Percentiles rank a stretch among this genome's conserved stretches.
These are phyloP conservation scores for Calephelis nemesis DNA, from an alignment of 1,140 invertebrate genomes.

Conservation along the genomic window DNA sequence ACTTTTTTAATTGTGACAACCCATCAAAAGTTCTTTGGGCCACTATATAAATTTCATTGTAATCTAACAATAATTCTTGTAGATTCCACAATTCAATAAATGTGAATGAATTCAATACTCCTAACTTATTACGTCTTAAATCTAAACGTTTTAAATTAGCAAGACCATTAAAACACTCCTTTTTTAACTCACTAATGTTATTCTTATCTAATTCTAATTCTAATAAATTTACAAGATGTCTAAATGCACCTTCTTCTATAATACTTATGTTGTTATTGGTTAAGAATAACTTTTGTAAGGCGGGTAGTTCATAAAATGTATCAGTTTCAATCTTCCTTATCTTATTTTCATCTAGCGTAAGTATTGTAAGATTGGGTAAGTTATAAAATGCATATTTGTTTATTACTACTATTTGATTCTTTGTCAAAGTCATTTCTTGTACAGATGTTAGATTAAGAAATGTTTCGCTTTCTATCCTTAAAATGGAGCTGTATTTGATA, in stretches of 20 bases:
- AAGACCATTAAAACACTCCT: constrained; percentile 86
- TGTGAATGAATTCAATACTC: constrained; percentile 84
- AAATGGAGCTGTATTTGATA: constrained; percentile 85
- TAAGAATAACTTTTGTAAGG: constrained; percentile 83
- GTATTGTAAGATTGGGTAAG: constrained; percentile 81
- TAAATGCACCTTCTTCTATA: constrained; percentile 86
- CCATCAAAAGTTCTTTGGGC: constrained; percentile 86
- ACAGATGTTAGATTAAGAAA: constrained; percentile 86
- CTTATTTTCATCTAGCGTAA: constrained; percentile 86
- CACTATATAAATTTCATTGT: constrained; percentile 83
- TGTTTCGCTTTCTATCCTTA: constrained; percentile 82
- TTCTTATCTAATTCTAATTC: constrained; percentile 86
- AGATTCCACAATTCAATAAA: constrained; percentile 87
- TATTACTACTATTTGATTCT: constrained; percentile 84
- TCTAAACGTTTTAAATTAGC: constrained; percentile 83
- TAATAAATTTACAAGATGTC: constrained; percentile 82
- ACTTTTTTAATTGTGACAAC: constrained; percentile 82
- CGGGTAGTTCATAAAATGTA: constrained; percentile 86
- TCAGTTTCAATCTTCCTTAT: constrained; percentile 85
- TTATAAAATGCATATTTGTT: constrained; percentile 84
- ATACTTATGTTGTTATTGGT: constrained; percentile 86
- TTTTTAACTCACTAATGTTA: constrained; percentile 83
- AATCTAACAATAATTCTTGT: constrained; percentile 85
- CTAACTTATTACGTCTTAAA: constrained; percentile 84
- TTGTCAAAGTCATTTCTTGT: constrained; percentile 83